A percentile compares a stretch with the other conserved stretches of the same genome.
phyloP scores from a whole-genome alignment of 2,797 vertebrate species.

The Sebastes vulpes region DNA sequence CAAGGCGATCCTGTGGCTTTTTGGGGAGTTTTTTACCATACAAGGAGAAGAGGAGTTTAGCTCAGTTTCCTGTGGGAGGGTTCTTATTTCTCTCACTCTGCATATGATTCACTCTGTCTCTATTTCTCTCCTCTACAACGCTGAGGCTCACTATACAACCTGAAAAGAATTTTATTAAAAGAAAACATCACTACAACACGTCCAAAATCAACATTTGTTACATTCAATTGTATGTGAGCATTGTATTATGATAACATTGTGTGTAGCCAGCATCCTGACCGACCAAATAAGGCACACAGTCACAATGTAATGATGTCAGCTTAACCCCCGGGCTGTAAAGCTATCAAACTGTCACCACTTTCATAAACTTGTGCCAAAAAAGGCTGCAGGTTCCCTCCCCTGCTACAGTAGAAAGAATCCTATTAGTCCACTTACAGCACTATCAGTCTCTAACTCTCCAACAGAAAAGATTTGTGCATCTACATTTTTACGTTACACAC shows the following conservation, averaged over 20 bases:
- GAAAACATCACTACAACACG: not conserved
- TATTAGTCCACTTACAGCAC: not conserved
- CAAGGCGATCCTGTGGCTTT: constrained; percentile 80
- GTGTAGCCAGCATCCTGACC: constrained; percentile 22
- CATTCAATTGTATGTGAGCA: not conserved
- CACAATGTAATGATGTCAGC: constrained; percentile 27
- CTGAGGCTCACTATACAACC: not conserved
- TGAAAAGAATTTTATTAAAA: not conserved
- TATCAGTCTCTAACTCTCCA: not conserved
- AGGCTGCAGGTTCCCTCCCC: not conserved
- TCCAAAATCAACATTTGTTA: constrained; percentile 4
- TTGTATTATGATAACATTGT: constrained; percentile 15
- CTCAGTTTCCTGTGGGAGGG: constrained; percentile 87
- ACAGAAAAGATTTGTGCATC: not conserved
- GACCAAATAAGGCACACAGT: constrained; percentile 59
- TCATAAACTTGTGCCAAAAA: constrained; percentile 30
- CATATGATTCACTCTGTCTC: constrained; percentile 62
- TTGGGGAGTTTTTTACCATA: constrained; percentile 88
- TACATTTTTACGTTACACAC: not conserved
- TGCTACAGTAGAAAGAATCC: not conserved
- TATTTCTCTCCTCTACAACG: constrained; percentile 18
- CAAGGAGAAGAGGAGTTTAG: constrained; percentile 84
- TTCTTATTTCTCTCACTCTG: constrained; percentile 75
- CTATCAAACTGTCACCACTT: constrained; percentile 29
- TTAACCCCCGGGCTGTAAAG: constrained; percentile 26